Percentiles rank a stretch among this genome's conserved stretches.
Conservation (phyloP, 2,797 vertebrate genomes). For the Iguana delicatissima region DNA sequence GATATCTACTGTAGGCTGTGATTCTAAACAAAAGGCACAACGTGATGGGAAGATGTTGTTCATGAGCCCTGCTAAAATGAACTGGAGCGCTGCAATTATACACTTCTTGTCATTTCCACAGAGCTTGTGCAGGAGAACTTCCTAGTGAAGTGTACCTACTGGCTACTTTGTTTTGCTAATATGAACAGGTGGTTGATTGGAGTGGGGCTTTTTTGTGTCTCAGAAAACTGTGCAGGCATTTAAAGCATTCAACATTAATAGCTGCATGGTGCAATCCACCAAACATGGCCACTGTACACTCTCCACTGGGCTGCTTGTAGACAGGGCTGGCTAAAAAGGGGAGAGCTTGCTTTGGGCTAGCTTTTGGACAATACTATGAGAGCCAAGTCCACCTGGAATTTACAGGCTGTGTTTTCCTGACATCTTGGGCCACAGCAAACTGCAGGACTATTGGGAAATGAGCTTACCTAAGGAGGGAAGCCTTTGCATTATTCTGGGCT, state of each 20-base stretch:
- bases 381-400: neutral
- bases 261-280: no score
- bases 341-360: neutral
- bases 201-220: neutral
- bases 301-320: neutral
- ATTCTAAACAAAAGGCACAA: slow-evolving; percentile 8
- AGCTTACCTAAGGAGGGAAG: neutral
- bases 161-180: neutral
- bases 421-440: neutral
- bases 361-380: neutral
- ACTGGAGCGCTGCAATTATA: neutral
- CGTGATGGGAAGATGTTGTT: neutral
- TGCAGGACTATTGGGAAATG: neutral
- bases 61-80: neutral
- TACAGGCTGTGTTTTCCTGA: neutral
- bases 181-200: neutral
- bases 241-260: neutral
- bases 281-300: neutral
- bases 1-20: neutral
- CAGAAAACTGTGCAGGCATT: neutral
- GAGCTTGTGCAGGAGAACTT: neutral
- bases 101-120: neutral
- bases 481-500: neutral
- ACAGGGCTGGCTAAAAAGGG: neutral
- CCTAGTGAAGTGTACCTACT: neutral